Conservation (phyloP, 2,797 vertebrate genomes). For the Neomorphus geoffroyi region DNA sequence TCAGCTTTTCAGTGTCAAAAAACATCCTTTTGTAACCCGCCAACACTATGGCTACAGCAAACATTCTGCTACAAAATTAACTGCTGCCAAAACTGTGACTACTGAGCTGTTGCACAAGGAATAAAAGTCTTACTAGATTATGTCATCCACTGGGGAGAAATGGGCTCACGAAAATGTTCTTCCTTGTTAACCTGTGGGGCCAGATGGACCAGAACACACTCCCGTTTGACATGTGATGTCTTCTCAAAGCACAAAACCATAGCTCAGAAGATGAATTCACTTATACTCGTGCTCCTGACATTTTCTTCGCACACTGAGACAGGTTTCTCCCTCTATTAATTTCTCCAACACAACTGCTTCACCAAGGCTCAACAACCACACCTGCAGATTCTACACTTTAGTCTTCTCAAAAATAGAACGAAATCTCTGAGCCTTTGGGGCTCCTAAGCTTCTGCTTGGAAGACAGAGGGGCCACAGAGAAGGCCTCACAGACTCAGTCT, state of each 20-base stretch:
- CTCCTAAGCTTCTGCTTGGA: neutral
- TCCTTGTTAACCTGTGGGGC: conserved; percentile 48
- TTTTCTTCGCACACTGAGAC: neutral
- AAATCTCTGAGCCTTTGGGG: neutral
- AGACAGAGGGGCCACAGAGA: neutral
- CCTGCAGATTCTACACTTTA: neutral
- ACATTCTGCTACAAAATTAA: neutral
- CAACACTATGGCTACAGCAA: conserved; percentile 30
- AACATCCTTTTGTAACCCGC: conserved; percentile 47
- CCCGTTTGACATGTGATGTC: neutral
- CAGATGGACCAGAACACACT: conserved; percentile 41
- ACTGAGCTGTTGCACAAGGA: conserved; percentile 21
- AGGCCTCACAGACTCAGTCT: neutral
- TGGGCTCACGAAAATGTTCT: conserved; percentile 3
- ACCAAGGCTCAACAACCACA: neutral
- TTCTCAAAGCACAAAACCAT: neutral
- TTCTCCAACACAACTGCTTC: neutral
- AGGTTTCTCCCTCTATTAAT: neutral
- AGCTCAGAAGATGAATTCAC: neutral
- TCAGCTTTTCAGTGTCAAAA: conserved; percentile 51
- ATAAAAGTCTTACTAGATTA: conserved; percentile 34
- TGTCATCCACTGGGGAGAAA: conserved; percentile 30
- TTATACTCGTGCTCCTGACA: neutral
- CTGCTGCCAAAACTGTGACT: conserved; percentile 40
- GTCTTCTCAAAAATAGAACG: neutral